Conservation (phyloP, 2,797 vertebrate genomes). For the Pseudotriccus pelzelni region DNA sequence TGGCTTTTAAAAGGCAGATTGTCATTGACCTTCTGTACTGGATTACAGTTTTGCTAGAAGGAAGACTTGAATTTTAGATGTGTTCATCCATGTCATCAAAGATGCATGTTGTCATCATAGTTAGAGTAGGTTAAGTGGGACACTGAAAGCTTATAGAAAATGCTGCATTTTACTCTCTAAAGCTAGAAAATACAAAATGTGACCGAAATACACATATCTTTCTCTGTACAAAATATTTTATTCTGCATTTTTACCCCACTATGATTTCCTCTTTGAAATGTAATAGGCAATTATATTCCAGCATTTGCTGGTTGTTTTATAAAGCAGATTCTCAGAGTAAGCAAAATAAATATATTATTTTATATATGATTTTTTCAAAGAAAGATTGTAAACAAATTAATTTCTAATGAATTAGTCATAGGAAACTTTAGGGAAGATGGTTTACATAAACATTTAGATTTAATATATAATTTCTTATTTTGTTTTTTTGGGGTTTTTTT, state of each 20-base stretch:
- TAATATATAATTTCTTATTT: neutral
- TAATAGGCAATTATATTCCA: neutral
- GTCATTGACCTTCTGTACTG: conserved; percentile 57
- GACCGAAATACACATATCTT: neutral
- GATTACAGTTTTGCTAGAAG: conserved; percentile 54
- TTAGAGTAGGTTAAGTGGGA: conserved; percentile 8
- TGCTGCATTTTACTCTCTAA: neutral
- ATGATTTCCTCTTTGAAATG: conserved; percentile 3
- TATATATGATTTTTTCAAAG: neutral
- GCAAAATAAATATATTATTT: neutral
- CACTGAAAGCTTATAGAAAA: conserved; percentile 35
- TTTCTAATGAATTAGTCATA: neutral
- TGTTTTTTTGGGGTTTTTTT: neutral
- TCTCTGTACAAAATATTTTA: conserved; percentile 11
- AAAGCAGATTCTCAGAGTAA: neutral
- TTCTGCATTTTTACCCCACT: neutral
- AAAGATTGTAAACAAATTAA: neutral
- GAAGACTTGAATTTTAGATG: conserved; percentile 62
- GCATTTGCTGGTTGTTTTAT: neutral
- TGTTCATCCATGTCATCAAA: conserved; percentile 64
- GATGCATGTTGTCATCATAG: conserved; percentile 34
- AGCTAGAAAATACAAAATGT: neutral
- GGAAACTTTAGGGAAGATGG: neutral
- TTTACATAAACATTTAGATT: neutral
- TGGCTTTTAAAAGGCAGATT: conserved; percentile 46